Evolutionary conservation across 1,140 invertebrate species (phyloP).

Genomic region (Bombus cullumanus): DNA sequence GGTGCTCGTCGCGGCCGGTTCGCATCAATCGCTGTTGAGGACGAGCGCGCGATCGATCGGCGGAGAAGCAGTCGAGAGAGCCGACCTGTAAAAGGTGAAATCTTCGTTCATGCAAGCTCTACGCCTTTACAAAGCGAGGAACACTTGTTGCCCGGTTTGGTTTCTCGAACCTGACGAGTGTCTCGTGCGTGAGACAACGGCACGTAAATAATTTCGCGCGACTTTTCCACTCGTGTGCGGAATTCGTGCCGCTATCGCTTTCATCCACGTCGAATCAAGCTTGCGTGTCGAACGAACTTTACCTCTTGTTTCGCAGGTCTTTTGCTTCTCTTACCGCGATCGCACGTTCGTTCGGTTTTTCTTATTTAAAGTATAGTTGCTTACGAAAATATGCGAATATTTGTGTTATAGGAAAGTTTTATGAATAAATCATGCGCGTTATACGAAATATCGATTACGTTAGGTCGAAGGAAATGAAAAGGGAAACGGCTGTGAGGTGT

Average conservation of each 20-base stretch:
- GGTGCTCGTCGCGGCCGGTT: too few species aligned
- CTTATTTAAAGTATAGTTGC: too few species aligned
- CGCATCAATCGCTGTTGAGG: not conserved
- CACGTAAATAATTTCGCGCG: constrained; percentile 59
- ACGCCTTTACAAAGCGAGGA: constrained; percentile 41
- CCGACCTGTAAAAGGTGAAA: constrained; percentile 14
- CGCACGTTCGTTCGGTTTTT: not conserved
- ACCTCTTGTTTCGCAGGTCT: too few species aligned
- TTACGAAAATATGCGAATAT: too few species aligned
- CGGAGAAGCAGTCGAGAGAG: not conserved
- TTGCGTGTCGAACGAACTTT: constrained; percentile 5
- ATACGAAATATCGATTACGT: too few species aligned
- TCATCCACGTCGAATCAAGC: constrained; percentile 5
- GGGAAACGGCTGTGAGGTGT: not conserved
- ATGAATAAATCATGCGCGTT: too few species aligned
- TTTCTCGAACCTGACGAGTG: constrained; percentile 45
- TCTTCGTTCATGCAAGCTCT: constrained; percentile 28
- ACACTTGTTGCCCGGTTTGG: constrained; percentile 67
- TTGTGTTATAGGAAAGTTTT: too few species aligned
- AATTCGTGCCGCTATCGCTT: constrained; percentile 29
- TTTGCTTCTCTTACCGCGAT: not conserved
- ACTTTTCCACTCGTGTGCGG: constrained; percentile 41
- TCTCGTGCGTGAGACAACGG: constrained; percentile 67
- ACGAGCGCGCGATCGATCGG: constrained; percentile 8
- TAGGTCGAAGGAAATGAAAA: not conserved